phyloP scores from a whole-genome alignment of 2,888 invertebrate species.

The Eupithecia subumbrata region DNA sequence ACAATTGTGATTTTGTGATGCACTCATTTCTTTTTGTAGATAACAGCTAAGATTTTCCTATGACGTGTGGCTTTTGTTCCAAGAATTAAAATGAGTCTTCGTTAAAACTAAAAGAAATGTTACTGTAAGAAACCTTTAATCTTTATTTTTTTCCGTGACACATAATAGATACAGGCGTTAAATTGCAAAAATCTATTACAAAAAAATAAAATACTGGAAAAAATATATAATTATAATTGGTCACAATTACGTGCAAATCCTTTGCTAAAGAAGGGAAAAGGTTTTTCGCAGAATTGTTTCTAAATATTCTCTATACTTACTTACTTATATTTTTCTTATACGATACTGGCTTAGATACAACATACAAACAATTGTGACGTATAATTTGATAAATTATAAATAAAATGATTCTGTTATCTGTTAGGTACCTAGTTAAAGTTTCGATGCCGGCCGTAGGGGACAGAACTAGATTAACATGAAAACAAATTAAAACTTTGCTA shows the following conservation, averaged over 20 bases:
- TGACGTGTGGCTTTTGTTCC: no score
- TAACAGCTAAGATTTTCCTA: no score
- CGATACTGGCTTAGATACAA: neutral
- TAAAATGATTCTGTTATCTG: no score
- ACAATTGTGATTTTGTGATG: no score
- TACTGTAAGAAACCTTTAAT: neutral
- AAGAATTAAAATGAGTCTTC: neutral
- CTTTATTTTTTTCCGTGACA: no score
- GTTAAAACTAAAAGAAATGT: neutral
- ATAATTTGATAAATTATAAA: no score
- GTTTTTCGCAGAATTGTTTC: neutral
- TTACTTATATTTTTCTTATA: neutral
- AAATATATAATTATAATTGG: neutral
- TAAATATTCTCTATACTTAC: neutral
- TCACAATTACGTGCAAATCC: neutral
- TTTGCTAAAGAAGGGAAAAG: neutral
- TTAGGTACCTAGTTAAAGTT: neutral
- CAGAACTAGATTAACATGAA: conserved; percentile 5
- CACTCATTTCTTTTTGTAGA: no score
- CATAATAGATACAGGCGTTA: neutral
- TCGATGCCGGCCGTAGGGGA: neutral
- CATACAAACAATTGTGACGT: no score
- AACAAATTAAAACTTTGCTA: conserved; percentile 7
- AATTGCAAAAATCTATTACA: neutral
- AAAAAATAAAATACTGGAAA: neutral